Percentiles rank a stretch among this genome's conserved stretches.
phyloP scores from a whole-genome alignment of 2,797 vertebrate species.

The Acropternis orthonyx region DNA sequence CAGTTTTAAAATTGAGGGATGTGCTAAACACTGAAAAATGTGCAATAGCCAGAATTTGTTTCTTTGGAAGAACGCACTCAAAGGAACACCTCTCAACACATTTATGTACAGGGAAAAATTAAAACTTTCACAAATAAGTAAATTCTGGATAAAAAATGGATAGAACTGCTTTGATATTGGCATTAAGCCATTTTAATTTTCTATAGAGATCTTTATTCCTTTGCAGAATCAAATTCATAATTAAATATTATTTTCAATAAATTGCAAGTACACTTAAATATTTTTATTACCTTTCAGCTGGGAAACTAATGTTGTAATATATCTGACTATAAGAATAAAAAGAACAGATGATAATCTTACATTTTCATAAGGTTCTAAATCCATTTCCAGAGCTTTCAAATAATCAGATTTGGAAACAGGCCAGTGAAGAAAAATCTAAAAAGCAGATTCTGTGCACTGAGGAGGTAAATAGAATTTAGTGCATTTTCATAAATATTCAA shows the following conservation, averaged over 20 bases:
- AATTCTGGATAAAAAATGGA: neutral
- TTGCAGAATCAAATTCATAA: neutral
- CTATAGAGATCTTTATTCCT: neutral
- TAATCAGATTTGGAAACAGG: neutral
- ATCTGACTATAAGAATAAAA: neutral
- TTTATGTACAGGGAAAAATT: neutral
- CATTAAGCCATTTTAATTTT: constrained; percentile 15
- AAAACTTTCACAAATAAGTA: neutral
- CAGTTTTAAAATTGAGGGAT: neutral
- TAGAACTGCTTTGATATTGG: neutral
- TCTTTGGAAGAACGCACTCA: neutral
- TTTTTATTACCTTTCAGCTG: neutral
- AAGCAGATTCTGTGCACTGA: neutral
- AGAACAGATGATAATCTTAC: neutral
- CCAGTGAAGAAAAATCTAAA: neutral
- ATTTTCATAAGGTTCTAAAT: neutral
- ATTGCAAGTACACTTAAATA: neutral
- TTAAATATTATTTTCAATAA: constrained; percentile 1
- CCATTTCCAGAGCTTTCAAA: neutral
- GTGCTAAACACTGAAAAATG: neutral
- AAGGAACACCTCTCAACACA: neutral
- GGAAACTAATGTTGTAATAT: neutral
- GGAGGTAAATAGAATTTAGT: neutral
- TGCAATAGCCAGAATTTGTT: neutral
- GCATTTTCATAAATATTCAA: neutral